These are phyloP conservation scores for Silurus aristotelis DNA, from an alignment of 2,797 vertebrate genomes.

Conservation along the genomic window DNA sequence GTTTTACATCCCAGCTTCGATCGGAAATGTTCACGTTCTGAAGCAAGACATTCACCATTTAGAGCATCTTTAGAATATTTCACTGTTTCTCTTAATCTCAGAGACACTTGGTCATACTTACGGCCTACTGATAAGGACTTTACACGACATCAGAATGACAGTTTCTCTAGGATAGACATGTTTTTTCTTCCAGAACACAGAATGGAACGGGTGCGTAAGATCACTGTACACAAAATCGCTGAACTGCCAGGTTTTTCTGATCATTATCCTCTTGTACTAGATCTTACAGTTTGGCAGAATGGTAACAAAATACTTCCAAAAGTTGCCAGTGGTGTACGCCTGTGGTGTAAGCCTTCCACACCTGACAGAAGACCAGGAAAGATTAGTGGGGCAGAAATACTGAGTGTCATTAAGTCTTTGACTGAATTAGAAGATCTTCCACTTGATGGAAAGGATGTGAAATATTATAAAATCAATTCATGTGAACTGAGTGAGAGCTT, in stretches of 20 bases:
- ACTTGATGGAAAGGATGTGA: not conserved
- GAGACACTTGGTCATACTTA: too few species aligned
- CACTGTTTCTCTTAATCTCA: too few species aligned
- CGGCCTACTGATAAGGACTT: too few species aligned
- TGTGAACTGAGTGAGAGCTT: slow-evolving; percentile 12
- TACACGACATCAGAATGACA: too few species aligned
- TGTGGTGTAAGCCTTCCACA: too few species aligned
- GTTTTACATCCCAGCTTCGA: not conserved
- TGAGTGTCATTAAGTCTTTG: slow-evolving; percentile 40
- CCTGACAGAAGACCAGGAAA: slow-evolving; percentile 14
- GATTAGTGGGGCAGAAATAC: slow-evolving; percentile 26
- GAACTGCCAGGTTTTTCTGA: not conserved
- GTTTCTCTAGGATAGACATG: slow-evolving; percentile 10
- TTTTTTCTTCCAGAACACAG: not conserved
- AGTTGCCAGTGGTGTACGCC: slow-evolving; percentile 4
- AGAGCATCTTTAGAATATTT: slow-evolving; percentile 8
- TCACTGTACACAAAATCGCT: too few species aligned
- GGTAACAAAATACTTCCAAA: not conserved
- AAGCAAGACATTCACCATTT: not conserved
- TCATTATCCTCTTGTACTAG: slow-evolving; percentile 23
- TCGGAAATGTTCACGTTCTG: not conserved
- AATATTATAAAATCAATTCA: not conserved
- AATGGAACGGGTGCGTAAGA: not conserved
- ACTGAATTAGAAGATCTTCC: not conserved
- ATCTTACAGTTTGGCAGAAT: not conserved